These are phyloP conservation scores for Drosophila monieri DNA, from an alignment of 2,888 invertebrate species.

Conservation along the genomic window DNA sequence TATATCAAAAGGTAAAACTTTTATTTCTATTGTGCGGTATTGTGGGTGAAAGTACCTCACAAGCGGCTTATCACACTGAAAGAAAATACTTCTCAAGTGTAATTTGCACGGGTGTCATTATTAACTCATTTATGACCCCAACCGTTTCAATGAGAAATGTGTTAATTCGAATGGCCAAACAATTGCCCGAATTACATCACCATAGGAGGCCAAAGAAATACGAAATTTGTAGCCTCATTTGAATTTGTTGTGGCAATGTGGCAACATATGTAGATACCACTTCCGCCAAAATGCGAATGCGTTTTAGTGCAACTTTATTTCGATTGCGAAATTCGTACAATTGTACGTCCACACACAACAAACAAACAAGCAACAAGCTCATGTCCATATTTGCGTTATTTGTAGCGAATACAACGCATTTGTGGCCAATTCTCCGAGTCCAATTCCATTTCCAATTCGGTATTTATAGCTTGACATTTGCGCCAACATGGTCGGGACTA, in stretches of 20 bases:
- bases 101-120: slow-evolving; percentile 54
- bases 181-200: slow-evolving; percentile 64
- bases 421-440: slow-evolving; percentile 68
- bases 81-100: slow-evolving; percentile 25
- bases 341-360: slow-evolving; percentile 13
- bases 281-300: slow-evolving; percentile 52
- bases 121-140: slow-evolving; percentile 55
- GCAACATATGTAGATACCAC: slow-evolving; percentile 27
- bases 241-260: slow-evolving; percentile 21
- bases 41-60: slow-evolving; percentile 66
- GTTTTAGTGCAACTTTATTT: slow-evolving; percentile 72
- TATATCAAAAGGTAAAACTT: slow-evolving; percentile 57
- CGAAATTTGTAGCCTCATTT: slow-evolving; percentile 33
- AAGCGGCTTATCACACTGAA: slow-evolving; percentile 25
- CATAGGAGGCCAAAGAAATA: slow-evolving; percentile 12
- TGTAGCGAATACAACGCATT: slow-evolving; percentile 70
- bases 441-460: slow-evolving; percentile 69
- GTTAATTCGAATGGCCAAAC: slow-evolving; percentile 61
- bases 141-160: slow-evolving; percentile 42
- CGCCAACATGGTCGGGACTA: slow-evolving; percentile 54
- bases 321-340: slow-evolving; percentile 65
- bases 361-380: slow-evolving; percentile 40
- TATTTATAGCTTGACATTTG: slow-evolving; percentile 79
- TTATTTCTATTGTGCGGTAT: slow-evolving; percentile 58
- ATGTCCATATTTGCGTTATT: slow-evolving; percentile 76